Base-by-base conservation (phyloP, 2,888 invertebrate genomes). In the Ephialtes manifestator region DNA sequence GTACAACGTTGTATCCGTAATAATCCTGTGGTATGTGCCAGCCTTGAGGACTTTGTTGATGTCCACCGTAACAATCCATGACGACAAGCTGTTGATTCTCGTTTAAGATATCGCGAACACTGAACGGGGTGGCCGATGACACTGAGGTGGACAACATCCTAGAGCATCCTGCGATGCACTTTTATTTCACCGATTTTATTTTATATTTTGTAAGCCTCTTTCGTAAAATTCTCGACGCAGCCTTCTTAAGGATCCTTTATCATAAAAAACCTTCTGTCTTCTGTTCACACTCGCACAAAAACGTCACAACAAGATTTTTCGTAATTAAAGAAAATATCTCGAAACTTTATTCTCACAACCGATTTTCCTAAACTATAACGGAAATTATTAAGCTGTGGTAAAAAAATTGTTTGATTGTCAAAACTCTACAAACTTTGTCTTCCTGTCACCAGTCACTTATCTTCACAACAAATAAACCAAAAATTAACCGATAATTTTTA, bases 71-170 rank as follows among this genome's bases (percentile, higher is more conserved):
- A 77, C 93, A 93, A 79, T 94, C 93, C 94, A 94, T 94, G 39
- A 85, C 84, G 28, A 88, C 89, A 4, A 93, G 87, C 70, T 92
- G 92, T 55, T 93, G 94, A 87, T 93, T 92, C 77, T 91, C 93
- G 88, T 89, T 94, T 15, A 94, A 90, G 70, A 94, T 94, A 68
- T 94, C 93, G 74, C 93, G 92, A 77, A 94, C 94, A 87, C 94
- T 93, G 87, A 94, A 94, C 68, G 93, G 93, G 18, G 93, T 93
- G 51, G 87, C 89, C 28, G 91, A 91, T 18, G 92, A 90, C 71
- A 91, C 90, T 78, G 92, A 89, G 39, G 92, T 90, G 0, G 93
- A 89, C 89, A 94, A 89, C 94, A 94, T 94, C 84, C 90, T 93
- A 90, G 85, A 87, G 89, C 91, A 90, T 91, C 78, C 76, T 85